Conservation (phyloP, 35 echinoderm and acorn worm genomes). For the Heliocidaris tuberculata region DNA sequence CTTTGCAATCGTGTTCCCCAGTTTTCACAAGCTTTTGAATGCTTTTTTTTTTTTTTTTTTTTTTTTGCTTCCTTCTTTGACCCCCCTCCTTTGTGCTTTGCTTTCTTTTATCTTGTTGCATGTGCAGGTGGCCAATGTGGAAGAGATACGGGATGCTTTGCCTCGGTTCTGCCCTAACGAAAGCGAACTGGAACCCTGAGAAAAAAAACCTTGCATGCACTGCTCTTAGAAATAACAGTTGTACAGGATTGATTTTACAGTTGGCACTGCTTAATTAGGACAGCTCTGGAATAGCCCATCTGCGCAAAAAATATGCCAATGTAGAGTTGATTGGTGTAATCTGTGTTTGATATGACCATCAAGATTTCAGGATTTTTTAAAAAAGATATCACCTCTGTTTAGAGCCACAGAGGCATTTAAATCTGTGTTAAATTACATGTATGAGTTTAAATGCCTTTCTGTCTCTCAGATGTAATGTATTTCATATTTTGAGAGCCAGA, state of each 20-base stretch:
- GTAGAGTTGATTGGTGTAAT: too few species aligned
- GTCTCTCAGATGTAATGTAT: too few species aligned
- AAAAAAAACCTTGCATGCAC: neutral
- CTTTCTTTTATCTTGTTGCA: conserved; percentile 24
- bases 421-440: too few species aligned
- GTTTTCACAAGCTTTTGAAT: neutral
- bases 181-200: conserved; percentile 43
- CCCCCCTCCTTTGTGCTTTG: neutral
- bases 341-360: too few species aligned
- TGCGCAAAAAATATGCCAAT: too few species aligned
- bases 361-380: too few species aligned
- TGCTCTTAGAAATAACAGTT: neutral
- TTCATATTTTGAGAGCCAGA: too few species aligned
- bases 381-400: too few species aligned
- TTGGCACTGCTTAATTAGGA: neutral
- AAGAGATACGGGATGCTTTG: conserved; percentile 71
- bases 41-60: too few species aligned
- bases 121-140: conserved; percentile 54
- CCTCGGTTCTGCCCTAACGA: conserved; percentile 70
- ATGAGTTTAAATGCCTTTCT: too few species aligned
- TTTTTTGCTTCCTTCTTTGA: neutral
- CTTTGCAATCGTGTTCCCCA: neutral
- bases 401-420: too few species aligned
- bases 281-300: neutral
- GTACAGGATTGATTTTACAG: neutral